Conservation (phyloP, 2,113 vertebrate genomes). For the Rhadina sibilatrix region DNA sequence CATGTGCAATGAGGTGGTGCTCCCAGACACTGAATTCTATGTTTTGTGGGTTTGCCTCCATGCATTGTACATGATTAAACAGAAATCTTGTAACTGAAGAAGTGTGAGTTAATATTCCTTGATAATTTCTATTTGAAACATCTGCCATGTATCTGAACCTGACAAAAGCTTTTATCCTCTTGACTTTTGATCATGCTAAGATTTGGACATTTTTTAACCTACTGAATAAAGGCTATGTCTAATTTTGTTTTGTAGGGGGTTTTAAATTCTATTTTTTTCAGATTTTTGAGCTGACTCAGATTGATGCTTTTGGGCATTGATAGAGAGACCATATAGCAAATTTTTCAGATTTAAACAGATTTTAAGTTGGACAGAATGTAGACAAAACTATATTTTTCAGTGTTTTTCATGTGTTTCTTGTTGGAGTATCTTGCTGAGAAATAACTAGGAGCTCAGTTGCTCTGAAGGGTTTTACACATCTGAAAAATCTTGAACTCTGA, state of each 20-base stretch:
- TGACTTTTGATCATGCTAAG: neutral
- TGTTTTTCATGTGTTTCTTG: neutral
- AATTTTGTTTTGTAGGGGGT: neutral
- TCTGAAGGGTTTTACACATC: neutral
- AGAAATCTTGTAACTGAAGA: neutral
- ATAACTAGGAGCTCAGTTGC: neutral
- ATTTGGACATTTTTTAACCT: neutral
- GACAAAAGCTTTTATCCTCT: neutral
- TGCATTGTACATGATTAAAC: neutral
- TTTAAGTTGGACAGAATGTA: neutral
- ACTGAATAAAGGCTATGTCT: neutral
- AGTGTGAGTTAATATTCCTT: neutral
- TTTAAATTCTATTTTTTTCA: neutral
- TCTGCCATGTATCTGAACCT: neutral
- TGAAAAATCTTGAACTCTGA: neutral
- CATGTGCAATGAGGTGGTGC: neutral
- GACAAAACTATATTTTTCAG: neutral
- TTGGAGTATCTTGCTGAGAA: neutral
- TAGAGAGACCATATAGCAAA: neutral
- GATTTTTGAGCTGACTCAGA: neutral
- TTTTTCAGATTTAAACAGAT: neutral
- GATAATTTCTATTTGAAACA: neutral
- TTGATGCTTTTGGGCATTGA: neutral
- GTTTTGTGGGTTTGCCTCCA: neutral
- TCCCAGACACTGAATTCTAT: neutral